Evolutionary conservation across 2,797 vertebrate genomes (phyloP).

Genomic region (Schizopygopsis malacanthus): DNA sequence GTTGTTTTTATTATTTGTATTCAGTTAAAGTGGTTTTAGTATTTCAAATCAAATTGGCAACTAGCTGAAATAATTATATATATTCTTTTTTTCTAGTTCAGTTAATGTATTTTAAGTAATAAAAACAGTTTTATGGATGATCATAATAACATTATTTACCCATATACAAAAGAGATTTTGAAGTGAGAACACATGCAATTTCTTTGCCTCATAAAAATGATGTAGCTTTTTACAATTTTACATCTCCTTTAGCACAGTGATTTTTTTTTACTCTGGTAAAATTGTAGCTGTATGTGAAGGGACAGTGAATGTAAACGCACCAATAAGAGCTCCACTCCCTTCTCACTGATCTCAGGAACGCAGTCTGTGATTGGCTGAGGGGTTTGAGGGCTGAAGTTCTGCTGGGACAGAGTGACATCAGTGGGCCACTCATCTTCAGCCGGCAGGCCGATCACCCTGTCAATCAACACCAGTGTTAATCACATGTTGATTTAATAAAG

Average conservation of each 20-base stretch:
- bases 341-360: conserved; percentile 86
- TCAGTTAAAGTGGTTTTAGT: neutral
- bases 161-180: neutral
- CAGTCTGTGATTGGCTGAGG: conserved; percentile 81
- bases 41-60: neutral
- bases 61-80: neutral
- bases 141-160: too few species aligned
- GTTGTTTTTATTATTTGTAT: neutral
- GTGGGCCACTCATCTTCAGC: conserved; percentile 88
- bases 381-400: conserved; percentile 80
- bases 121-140: neutral
- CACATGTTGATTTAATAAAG: neutral
- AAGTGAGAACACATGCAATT: neutral
- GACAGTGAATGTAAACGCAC: conserved; percentile 64
- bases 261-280: neutral
- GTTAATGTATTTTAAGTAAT: neutral
- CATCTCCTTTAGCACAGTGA: neutral
- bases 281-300: neutral
- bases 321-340: conserved; percentile 84
- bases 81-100: neutral
- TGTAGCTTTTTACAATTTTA: neutral
- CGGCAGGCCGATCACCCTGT: conserved; percentile 88
- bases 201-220: neutral
- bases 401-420: conserved; percentile 84
- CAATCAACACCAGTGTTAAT: conserved; percentile 12